Evolutionary conservation across 2,888 invertebrate genomes (phyloP).

Genomic region (Hyalella azteca): DNA sequence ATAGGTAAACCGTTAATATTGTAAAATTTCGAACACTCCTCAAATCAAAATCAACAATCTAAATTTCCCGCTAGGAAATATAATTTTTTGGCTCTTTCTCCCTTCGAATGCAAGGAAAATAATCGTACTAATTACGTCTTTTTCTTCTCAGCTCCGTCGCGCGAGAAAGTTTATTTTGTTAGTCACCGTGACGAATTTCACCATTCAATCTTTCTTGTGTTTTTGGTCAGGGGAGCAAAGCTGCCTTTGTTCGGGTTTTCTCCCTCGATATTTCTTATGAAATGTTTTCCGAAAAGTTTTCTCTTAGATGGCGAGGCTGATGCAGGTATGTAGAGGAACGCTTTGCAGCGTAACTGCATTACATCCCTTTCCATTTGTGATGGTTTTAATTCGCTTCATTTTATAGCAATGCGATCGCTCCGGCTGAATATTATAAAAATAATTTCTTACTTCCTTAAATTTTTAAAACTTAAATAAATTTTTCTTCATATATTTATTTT

Average conservation of each 20-base stretch:
- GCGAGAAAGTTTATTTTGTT: slow-evolving; percentile 32
- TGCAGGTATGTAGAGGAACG: too few species aligned
- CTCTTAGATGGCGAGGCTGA: neutral
- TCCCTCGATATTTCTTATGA: slow-evolving; percentile 33
- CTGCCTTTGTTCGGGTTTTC: slow-evolving; percentile 20
- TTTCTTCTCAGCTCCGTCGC: slow-evolving; percentile 25
- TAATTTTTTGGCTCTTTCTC: neutral
- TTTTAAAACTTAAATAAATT: too few species aligned
- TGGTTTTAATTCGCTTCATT: too few species aligned
- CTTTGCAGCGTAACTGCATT: too few species aligned
- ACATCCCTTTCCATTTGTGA: too few species aligned
- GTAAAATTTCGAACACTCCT: neutral
- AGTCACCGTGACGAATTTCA: slow-evolving; percentile 35
- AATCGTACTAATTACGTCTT: slow-evolving; percentile 32
- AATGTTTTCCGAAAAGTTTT: slow-evolving; percentile 13
- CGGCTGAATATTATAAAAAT: too few species aligned
- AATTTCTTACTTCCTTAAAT: too few species aligned
- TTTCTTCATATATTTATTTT: too few species aligned
- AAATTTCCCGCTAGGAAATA: neutral
- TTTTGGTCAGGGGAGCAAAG: slow-evolving; percentile 27
- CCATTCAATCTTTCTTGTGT: slow-evolving; percentile 36
- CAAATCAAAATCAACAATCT: neutral
- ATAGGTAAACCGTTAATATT: too few species aligned
- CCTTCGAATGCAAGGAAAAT: slow-evolving; percentile 4
- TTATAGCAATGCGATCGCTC: too few species aligned